Evolutionary conservation across 2,888 invertebrate genomes (phyloP).

Genomic region (Agonopterix heracliana): DNA sequence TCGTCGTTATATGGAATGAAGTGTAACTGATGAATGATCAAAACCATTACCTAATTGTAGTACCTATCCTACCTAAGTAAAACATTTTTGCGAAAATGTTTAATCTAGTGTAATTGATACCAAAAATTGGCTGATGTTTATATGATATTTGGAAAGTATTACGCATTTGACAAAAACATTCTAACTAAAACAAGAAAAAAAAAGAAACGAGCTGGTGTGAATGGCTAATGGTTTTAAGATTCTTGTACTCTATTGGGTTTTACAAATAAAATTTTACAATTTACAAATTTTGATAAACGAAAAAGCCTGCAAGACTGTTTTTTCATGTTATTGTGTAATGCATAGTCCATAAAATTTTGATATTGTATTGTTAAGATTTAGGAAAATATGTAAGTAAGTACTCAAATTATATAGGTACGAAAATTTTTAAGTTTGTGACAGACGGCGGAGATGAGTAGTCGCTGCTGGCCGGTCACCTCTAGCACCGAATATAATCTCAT

Average conservation of each 20-base stretch:
- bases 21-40: conserved; percentile 11
- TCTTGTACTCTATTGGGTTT: conserved; percentile 62
- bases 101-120: conserved; percentile 32
- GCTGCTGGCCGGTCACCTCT: conserved; percentile 1
- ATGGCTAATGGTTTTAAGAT: conserved; percentile 53
- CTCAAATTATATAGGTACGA: conserved; percentile 33
- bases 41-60: no score
- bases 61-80: no score
- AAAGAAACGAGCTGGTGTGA: conserved; percentile 30
- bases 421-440: neutral
- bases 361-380: conserved; percentile 64
- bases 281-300: conserved; percentile 71
- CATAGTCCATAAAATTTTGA: conserved; percentile 71
- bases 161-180: conserved; percentile 13
- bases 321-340: conserved; percentile 61
- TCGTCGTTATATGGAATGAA: no score
- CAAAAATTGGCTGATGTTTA: conserved; percentile 48
- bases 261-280: conserved; percentile 65
- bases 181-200: conserved; percentile 9
- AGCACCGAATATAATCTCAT: conserved; percentile 12
- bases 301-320: conserved; percentile 72
- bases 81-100: neutral
- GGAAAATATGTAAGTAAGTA: conserved; percentile 38
- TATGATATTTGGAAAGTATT: conserved; percentile 31
- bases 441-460: neutral